These are phyloP conservation scores for Cettia cetti DNA, from an alignment of 2,113 vertebrate genomes.

Conservation along the genomic window DNA sequence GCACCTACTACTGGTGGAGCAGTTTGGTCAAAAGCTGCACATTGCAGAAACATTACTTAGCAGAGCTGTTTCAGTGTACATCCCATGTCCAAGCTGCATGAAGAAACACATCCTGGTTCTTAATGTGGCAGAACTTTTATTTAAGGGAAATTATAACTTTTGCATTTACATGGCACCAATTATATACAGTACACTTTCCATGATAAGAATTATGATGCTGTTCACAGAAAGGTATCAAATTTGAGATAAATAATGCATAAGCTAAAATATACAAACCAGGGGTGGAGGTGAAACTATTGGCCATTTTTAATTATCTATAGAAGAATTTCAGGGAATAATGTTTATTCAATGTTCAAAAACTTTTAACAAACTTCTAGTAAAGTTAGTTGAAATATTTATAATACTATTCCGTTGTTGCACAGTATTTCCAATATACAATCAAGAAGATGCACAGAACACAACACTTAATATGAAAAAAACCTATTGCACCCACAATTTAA, in stretches of 20 bases:
- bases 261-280: constrained; percentile 58
- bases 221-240: constrained; percentile 66
- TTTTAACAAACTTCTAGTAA: constrained; percentile 83
- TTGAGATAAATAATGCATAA: constrained; percentile 52
- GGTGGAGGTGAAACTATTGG: constrained; percentile 22
- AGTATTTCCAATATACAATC: constrained; percentile 83
- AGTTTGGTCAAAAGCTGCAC: not conserved
- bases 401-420: constrained; percentile 77
- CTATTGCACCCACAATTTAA: constrained; percentile 85
- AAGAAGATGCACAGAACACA: constrained; percentile 73
- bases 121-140: constrained; percentile 74
- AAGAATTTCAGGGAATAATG: constrained; percentile 77
- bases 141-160: constrained; percentile 68
- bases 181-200: constrained; percentile 72
- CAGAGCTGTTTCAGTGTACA: not conserved
- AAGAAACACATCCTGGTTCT: not conserved
- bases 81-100: not conserved
- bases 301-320: constrained; percentile 58
- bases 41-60: not conserved
- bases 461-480: constrained; percentile 66
- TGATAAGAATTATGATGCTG: constrained; percentile 57
- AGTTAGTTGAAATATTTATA: constrained; percentile 81
- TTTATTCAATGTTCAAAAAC: constrained; percentile 79
- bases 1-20: not conserved
- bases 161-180: constrained; percentile 73